Conservation (phyloP, 2,113 vertebrate genomes). For the Cephalophus harveyi region DNA sequence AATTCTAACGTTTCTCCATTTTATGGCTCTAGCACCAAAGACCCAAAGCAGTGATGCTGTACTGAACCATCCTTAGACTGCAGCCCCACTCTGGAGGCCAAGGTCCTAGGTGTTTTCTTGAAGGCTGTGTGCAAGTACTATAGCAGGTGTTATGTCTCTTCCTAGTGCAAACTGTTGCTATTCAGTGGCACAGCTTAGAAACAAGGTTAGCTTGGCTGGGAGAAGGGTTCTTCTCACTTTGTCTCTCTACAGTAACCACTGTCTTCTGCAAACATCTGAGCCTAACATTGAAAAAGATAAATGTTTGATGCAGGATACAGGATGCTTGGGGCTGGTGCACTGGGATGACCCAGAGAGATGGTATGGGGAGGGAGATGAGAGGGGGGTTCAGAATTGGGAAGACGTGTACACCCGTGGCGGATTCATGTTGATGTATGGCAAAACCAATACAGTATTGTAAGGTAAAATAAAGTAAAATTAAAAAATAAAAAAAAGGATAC, state of each 20-base stretch:
- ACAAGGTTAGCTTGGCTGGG: not conserved
- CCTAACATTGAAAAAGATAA: not conserved
- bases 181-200: not conserved
- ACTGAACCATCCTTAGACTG: not conserved
- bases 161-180: not conserved
- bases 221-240: not conserved
- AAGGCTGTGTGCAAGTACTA: not conserved
- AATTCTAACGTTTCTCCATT: not conserved
- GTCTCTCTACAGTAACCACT: not conserved
- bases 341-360: too few relatives aligned
- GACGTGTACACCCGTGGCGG: rapidly evolving
- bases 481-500: too few relatives aligned
- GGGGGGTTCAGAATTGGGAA: too few relatives aligned
- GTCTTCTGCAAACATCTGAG: not conserved
- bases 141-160: not conserved
- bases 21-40: not conserved
- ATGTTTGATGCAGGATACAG: not conserved
- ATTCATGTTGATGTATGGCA: too few relatives aligned
- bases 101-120: not conserved
- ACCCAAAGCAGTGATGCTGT: not conserved
- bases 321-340: too few relatives aligned
- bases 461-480: too few relatives aligned
- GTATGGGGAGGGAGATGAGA: too few relatives aligned
- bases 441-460: too few relatives aligned
- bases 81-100: not conserved